Base-by-base conservation (phyloP, 2,888 invertebrate genomes). In the Drosophila pseudotalamancana region DNA sequence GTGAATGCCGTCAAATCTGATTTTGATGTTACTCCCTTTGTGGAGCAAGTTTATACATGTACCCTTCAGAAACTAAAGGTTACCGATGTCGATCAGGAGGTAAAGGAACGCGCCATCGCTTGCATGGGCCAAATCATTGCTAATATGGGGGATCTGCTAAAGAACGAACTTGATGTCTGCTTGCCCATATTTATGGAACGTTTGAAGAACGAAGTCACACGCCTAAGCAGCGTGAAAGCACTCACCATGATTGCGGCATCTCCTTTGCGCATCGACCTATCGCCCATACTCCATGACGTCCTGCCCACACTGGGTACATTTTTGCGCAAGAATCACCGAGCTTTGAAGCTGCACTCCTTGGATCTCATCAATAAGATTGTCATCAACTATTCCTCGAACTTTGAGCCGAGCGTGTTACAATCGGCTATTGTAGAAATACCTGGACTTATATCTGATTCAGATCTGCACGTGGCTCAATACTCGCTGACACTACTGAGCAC, bases 51-150 rank as follows among this genome's bases (percentile, higher is more conserved):
- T 89, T 99, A 98, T 91, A 93, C 94, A 61, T 97, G 97, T 85
- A 97, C 98, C 0, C 92, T 98, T 77, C 94, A 95, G 62, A 94
- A 98, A 60, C 93, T 99, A 32, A 95, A 95, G 85, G 97, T 99
- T 27, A 96, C 98, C 0, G 99, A 99, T 90, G 98, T 99, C 89
- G 99, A 99, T 92, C 99, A 99, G 91, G 99, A 99, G 92, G 99
- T 99, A 0, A 99, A 99, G 91, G 99, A 99, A 90, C 94, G 98
- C 19, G 98, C 99, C 8, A 99, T 99, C 70, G 96, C 98, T 1
- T 98, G 99, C 85, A 97, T 98, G 95, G 98, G 98, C 11, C 97
- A 98, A 91, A 95, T 99, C 46, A 94, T 99, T 45, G 96, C 97
- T 64, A 97, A 97, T 90, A 94, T 99, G 77, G 98, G 98, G 0